phyloP scores from a whole-genome alignment of 1,140 invertebrate genomes.

The Apis dorsata region DNA sequence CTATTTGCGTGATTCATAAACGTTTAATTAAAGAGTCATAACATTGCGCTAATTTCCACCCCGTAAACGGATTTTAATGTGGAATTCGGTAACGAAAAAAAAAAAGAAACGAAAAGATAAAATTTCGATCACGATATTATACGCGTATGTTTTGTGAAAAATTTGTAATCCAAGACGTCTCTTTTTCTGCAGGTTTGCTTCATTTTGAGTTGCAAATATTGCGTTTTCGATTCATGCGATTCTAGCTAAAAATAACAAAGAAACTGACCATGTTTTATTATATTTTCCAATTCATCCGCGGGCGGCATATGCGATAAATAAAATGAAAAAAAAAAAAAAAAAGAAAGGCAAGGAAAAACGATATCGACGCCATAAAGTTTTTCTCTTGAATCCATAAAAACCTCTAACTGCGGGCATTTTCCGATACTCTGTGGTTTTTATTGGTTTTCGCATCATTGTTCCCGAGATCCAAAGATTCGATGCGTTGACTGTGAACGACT shows the following conservation, averaged over 20 bases:
- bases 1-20: background rate
- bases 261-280: background rate
- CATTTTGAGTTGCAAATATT: background rate
- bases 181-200: fast-evolving
- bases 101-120: background rate
- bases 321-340: background rate
- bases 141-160: background rate
- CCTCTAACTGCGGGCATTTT: background rate
- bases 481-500: background rate
- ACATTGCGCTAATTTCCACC: background rate
- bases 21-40: constrained; percentile 13
- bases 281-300: constrained; percentile 25
- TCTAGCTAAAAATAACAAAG: background rate
- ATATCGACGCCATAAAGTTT: constrained; percentile 21
- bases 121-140: background rate
- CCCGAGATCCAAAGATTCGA: background rate
- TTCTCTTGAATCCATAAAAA: background rate
- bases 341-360: background rate
- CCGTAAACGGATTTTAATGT: no score
- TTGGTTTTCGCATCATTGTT: background rate
- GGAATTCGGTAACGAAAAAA: background rate
- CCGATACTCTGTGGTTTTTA: constrained; percentile 6
- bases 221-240: background rate
- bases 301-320: background rate
- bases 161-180: background rate